Base-by-base conservation (phyloP, 2,797 vertebrate species). In the Mormyrops boulengeri region DNA sequence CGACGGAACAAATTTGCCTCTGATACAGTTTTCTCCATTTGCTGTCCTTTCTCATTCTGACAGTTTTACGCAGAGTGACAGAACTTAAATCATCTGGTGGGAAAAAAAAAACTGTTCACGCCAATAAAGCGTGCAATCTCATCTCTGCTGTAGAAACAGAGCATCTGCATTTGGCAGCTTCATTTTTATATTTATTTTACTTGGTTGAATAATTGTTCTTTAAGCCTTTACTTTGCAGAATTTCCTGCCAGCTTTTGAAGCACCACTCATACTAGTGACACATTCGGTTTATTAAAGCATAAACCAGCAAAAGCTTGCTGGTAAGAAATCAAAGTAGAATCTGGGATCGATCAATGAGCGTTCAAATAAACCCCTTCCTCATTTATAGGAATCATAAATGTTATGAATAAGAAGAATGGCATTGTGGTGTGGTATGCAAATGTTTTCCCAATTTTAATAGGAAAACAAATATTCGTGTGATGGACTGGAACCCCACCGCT, bases 361-460 rank as follows among this genome's bases (percentile, higher is more conserved):
- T 52, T 52, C 19, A 85, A 49, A 85, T 26, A 26, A 85, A 22
- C 82, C 47, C 3, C 30, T 85, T 85, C 47, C 47, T 52, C 47
- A 26, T 85, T 85, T 85, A 85, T 50, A 85, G 47, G 82, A 50
- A 85, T 85, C 41, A 22, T 80, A 44, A 80, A 80, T 44, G 73
- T 80, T 44, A 73, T 80, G 41, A 80, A 44, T 80, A 80, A 80
- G 2, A n/a, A 80, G 41, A 19, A 17, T 41, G 38, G 73, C 73
- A 80, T 41, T 41, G 17, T 80, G 73, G 73, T 19, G 38, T 80
- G 73, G 30, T 80, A 80, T 77, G 73, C 14, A 44, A 80, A 80
- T 80, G 73, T n/a, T 80, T 80, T 44, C 38, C 38, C 11, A 19
- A 41, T 44, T 44, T 38, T 80, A n/a, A 44, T 17, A 44, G 73